Percentiles rank a stretch among this genome's conserved stretches.
phyloP scores from a whole-genome alignment of 2,797 vertebrate genomes.

The Lepilemur septentrionalis region DNA sequence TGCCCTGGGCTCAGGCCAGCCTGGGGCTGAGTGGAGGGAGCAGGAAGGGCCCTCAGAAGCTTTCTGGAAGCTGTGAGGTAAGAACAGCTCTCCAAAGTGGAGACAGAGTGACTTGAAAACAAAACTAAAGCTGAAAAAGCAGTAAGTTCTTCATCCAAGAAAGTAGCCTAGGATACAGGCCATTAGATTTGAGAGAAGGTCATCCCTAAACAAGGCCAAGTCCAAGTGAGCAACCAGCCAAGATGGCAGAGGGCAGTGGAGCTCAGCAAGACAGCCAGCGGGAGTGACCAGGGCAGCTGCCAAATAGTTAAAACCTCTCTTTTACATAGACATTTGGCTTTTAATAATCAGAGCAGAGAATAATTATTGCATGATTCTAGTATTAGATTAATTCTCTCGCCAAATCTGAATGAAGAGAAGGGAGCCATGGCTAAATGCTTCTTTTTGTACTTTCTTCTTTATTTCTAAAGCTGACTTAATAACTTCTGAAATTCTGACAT shows the following conservation, averaged over 20 bases:
- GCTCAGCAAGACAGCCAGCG: not conserved
- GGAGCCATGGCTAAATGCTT: not conserved
- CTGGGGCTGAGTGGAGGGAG: not conserved
- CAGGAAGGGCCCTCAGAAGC: not conserved
- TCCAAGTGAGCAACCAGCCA: not conserved
- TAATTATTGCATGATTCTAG: not conserved
- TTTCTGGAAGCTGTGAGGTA: not conserved
- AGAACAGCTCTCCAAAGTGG: not conserved
- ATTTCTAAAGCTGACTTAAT: constrained; percentile 5
- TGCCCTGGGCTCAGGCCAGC: too few relatives aligned
- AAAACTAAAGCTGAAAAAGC: not conserved
- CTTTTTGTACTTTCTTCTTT: not conserved
- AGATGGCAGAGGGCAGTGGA: accelerated
- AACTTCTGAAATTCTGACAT: not conserved
- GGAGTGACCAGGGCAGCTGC: not conserved
- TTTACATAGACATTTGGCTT: not conserved
- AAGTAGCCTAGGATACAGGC: not conserved
- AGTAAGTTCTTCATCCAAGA: not conserved
- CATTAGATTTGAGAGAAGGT: not conserved
- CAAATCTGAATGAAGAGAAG: constrained; percentile 15
- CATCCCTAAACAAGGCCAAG: not conserved
- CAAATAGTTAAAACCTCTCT: not conserved
- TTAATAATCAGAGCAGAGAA: not conserved
- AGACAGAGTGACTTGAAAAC: not conserved
- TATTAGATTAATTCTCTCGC: not conserved